Evolutionary conservation across 2,888 invertebrate genomes (phyloP).

Genomic region (Phytoseiulus persimilis): DNA sequence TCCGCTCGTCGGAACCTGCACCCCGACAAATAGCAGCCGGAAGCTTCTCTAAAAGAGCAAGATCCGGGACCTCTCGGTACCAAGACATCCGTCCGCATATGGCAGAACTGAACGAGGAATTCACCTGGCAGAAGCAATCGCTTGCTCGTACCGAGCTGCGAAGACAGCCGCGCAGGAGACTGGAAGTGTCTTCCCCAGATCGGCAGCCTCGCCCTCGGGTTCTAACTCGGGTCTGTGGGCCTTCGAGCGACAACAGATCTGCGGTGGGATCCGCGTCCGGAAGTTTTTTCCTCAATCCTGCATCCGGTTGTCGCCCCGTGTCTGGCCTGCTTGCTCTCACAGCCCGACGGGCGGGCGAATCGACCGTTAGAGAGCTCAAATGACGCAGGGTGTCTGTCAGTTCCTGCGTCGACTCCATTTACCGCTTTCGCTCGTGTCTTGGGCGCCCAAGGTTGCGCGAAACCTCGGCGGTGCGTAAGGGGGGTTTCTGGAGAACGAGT

Average conservation of each 20-base stretch:
- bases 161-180: background rate
- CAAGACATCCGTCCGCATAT: background rate
- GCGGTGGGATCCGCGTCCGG: background rate
- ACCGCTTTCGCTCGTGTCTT: too few species aligned
- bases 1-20: too few species aligned
- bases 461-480: too few species aligned
- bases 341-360: background rate
- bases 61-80: too few species aligned
- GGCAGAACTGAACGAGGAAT: background rate
- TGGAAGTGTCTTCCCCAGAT: background rate
- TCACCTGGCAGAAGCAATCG: background rate
- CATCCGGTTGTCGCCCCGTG: slow-evolving; percentile 27
- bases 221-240: background rate
- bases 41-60: too few species aligned
- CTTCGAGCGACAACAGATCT: background rate
- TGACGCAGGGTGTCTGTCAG: too few species aligned
- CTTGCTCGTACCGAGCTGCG: background rate
- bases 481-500: too few species aligned
- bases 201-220: too few species aligned
- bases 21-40: too few species aligned
- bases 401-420: too few species aligned
- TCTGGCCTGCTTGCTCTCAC: slow-evolving; percentile 34
- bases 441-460: too few species aligned
- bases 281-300: background rate
- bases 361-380: too few species aligned